Base-by-base conservation (phyloP, 2,888 invertebrate genomes). In the Tricholauxania praeusta region DNA sequence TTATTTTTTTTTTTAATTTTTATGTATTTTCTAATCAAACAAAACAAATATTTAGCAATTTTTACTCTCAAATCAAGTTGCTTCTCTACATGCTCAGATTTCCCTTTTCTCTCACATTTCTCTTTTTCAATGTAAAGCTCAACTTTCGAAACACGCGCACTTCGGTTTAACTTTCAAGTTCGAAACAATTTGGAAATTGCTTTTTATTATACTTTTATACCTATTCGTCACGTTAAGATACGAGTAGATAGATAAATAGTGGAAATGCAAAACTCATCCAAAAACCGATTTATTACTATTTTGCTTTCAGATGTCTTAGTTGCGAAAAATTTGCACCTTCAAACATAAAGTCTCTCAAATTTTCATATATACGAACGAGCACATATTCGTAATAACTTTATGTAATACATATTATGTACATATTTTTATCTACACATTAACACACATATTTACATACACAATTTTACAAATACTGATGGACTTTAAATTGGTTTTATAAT, bases 171-270 rank as follows among this genome's bases (percentile, higher is more conserved):
- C 22, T 28, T 28, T 51, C 17, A 64, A 49, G 15, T 12, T 39
- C 39, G 15, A 32, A 10, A 14, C 32, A 12, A 22, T 32, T 32
- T 28, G 60, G 39, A 28, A 63, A 63, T 49, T 3, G 8, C 64
- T 49, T 48, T 64, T 52, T 51, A 64, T 51, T 64, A 64, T 51
- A 64, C 49, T 64, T 64, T 64, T 64, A 22, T 51, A 64, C 15
- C 17, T 47, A 22, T 64, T 28, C 8, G n/a, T 64, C 19, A 57
- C 1, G 6, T 57, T 19, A 22, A 22, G 3, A 17, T 53, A 19
- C 53, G n/a, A 17, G 17, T n/a, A 15, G 8, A 14, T 53, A 53
- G 10, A 17, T 53, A 15, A 8, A 53, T 17, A 53, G n/a, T 53
- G 8, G 10, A 19, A n/a, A 53, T 3, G 10, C 1, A 7, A n/a